These are phyloP conservation scores for Clarias magur DNA, from an alignment of 2,113 vertebrate genomes.

Conservation along the genomic window DNA sequence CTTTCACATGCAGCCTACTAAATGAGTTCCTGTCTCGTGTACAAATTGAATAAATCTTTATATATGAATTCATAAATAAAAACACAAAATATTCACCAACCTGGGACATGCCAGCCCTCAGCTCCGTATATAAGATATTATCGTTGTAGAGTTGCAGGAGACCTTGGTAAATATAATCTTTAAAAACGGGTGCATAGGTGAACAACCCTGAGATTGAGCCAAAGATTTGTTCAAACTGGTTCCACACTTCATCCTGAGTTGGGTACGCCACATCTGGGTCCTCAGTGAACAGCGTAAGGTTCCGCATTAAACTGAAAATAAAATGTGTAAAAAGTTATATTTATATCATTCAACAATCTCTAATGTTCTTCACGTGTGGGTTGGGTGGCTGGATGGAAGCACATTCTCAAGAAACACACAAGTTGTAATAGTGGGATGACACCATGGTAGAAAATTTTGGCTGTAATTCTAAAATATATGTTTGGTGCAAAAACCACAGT, in stretches of 20 bases:
- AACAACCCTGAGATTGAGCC: conserved; percentile 75
- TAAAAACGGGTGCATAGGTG: conserved; percentile 84
- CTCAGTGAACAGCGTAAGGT: conserved; percentile 82
- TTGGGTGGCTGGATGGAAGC: neutral
- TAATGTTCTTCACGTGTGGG: no score
- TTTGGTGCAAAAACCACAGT: neutral
- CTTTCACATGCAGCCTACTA: neutral
- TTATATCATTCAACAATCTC: neutral
- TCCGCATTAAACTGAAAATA: conserved; percentile 78
- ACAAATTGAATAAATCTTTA: neutral
- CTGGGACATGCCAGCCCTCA: conserved; percentile 77
- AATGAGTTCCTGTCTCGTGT: neutral
- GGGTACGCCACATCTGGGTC: conserved; percentile 78
- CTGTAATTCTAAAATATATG: neutral
- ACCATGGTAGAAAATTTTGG: neutral
- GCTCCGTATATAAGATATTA: conserved; percentile 84
- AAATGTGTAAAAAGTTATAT: neutral
- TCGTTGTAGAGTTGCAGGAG: conserved; percentile 81
- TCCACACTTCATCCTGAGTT: conserved; percentile 77
- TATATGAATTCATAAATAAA: neutral
- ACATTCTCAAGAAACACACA: neutral
- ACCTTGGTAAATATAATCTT: conserved; percentile 79
- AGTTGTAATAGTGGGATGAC: neutral
- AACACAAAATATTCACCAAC: conserved; percentile 61
- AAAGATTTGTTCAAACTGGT: conserved; percentile 82